A percentile compares a stretch with the other conserved stretches of the same genome.
phyloP scores from a whole-genome alignment of 2,888 invertebrate species.

The Plusia festucae region DNA sequence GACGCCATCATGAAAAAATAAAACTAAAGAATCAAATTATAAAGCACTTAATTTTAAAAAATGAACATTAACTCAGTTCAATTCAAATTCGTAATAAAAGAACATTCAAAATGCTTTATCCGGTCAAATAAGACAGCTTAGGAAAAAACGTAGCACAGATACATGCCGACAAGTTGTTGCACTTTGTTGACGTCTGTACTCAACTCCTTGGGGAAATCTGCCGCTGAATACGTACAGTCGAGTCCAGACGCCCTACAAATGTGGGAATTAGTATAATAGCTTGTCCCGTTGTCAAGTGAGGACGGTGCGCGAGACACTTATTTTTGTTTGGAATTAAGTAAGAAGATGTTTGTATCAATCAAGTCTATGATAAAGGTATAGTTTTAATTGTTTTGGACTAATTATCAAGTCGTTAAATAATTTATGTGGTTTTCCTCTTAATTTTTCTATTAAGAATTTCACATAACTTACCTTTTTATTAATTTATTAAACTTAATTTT shows the following conservation, averaged over 20 bases:
- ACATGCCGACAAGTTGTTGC: constrained; percentile 59
- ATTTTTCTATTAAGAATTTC: no score
- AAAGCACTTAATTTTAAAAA: neutral
- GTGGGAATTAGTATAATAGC: constrained; percentile 48
- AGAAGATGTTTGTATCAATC: no score
- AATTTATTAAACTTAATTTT: no score
- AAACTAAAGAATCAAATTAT: no score
- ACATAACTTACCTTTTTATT: no score
- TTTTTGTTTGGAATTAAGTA: neutral
- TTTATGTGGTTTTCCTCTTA: no score
- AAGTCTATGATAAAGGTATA: no score
- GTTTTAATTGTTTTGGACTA: no score
- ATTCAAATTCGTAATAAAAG: constrained; percentile 31
- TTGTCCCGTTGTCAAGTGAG: constrained; percentile 23
- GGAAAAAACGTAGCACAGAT: constrained; percentile 44
- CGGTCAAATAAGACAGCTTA: constrained; percentile 30
- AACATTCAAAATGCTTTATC: constrained; percentile 21
- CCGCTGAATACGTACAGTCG: constrained; percentile 55
- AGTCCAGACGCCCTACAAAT: constrained; percentile 55
- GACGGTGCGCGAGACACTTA: neutral
- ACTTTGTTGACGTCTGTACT: constrained; percentile 53
- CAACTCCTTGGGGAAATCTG: constrained; percentile 57
- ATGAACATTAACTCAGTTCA: neutral
- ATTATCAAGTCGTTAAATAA: no score
- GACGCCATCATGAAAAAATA: no score